Evolutionary conservation across 2,888 invertebrate genomes (phyloP).

Genomic region (Melitaea athalia): DNA sequence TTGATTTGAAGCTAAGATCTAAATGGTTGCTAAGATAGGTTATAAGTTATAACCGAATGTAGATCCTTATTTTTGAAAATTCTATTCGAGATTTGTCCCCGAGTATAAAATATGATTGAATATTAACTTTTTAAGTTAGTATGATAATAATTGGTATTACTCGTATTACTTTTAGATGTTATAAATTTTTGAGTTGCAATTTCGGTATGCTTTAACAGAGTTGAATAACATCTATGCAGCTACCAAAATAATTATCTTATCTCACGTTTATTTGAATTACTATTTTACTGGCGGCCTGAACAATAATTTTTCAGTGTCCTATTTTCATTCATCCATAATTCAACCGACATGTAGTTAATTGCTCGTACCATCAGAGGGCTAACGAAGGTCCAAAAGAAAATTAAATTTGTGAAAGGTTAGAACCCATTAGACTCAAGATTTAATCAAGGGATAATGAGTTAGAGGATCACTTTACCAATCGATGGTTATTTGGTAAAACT

Average conservation of each 20-base stretch:
- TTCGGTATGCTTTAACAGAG: too few species aligned
- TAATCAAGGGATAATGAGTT: constrained; percentile 48
- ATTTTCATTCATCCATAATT: constrained; percentile 5
- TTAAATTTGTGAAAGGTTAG: constrained; percentile 48
- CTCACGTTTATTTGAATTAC: neutral
- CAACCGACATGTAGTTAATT: constrained; percentile 22
- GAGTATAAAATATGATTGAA: too few species aligned
- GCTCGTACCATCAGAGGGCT: constrained; percentile 27
- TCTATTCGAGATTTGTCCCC: too few species aligned
- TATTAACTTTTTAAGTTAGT: too few species aligned
- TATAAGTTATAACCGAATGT: too few species aligned
- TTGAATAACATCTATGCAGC: too few species aligned
- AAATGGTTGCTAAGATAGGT: too few species aligned
- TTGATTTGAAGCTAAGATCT: too few species aligned
- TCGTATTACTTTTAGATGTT: too few species aligned
- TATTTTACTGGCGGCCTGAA: neutral
- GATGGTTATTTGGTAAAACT: constrained; percentile 1
- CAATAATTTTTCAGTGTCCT: neutral
- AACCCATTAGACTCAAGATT: constrained; percentile 46
- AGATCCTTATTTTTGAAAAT: too few species aligned
- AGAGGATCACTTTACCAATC: constrained; percentile 27
- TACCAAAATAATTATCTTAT: neutral
- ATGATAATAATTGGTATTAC: too few species aligned
- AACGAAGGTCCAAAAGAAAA: constrained; percentile 46
- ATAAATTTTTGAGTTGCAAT: too few species aligned